Base-by-base conservation (phyloP, 2,888 invertebrate genomes). In the Parasteatoda lunata region DNA sequence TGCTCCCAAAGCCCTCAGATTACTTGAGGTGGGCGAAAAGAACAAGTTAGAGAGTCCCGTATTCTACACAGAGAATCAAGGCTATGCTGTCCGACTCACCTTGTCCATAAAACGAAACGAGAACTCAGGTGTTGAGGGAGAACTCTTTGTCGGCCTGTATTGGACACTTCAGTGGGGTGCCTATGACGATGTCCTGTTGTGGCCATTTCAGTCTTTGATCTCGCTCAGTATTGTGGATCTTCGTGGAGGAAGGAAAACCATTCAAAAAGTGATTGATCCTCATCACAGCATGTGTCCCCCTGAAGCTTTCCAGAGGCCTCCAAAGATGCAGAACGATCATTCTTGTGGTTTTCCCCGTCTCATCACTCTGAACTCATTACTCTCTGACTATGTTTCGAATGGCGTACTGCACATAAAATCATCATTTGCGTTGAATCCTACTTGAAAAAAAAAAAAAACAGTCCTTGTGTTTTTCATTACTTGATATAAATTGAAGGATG, bases 1-100 rank as follows among this genome's bases (percentile, higher is more conserved):
- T 7, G 77, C 78, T 0, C 5, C 71, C 0, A 65, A 71, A 4
- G 59, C 54, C 3, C 30, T 89, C 5, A 73, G 15, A 0, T 68
- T 84, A 3, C 80, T 87, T 6, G 49, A 66, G 15, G 54, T 77
- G 5, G 49, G 80, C 9, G 89, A 89, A 77, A 77, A 84, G 64
- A 73, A 52, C 3, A 72, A 71, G 13, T 7, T 89, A 8, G 89
- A 89, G 15, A 88, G 89, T 15, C 70, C 87, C 0, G 47, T 84
- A 0, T 89, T 89, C 48, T 89, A 89, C 69, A 81, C 77, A 0
- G 77, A 79, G 13, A 81, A 84, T 48, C 89, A 89, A 47, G 89
- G 89, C 3, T 89, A 89, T 30, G 89, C 89, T 8, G 66, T 88
- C 65, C 51, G 89, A 7, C 7, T 89, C 0, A 69, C 83, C 3